These are phyloP conservation scores for Mesaphorura yosii DNA, from an alignment of 1,140 invertebrate species.

Conservation along the genomic window DNA sequence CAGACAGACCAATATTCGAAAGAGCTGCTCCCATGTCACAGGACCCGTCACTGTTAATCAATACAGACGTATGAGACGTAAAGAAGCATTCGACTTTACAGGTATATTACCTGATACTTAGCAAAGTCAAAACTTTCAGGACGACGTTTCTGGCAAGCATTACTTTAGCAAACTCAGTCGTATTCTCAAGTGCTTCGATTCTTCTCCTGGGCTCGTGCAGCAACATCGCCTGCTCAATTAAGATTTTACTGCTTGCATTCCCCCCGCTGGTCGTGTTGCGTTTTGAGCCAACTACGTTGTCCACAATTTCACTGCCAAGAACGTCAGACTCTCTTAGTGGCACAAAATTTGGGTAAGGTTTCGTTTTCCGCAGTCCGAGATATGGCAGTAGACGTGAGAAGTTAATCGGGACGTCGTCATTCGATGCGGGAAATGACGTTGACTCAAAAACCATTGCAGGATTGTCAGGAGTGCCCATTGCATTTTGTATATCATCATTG, in stretches of 20 bases:
- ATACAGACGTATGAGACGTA: constrained; percentile 10
- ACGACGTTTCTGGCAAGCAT: constrained; percentile 45
- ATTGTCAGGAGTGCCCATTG: neutral
- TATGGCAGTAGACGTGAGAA: constrained; percentile 26
- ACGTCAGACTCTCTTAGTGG: constrained; percentile 43
- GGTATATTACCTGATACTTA: constrained; percentile 43
- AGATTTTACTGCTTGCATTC: constrained; percentile 27
- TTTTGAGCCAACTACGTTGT: constrained; percentile 23
- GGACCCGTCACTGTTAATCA: constrained; percentile 37
- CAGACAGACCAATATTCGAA: constrained; percentile 46
- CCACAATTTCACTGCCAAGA: constrained; percentile 41
- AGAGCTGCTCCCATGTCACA: constrained; percentile 44
- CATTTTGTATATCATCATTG: constrained; percentile 1
- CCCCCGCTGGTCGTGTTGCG: neutral
- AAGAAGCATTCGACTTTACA: neutral
- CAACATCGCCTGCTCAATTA: constrained; percentile 43
- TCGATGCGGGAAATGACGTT: neutral
- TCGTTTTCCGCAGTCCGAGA: constrained; percentile 38
- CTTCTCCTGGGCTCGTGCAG: constrained; percentile 40
- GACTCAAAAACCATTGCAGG: neutral
- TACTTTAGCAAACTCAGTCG: constrained; percentile 43
- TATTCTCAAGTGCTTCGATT: constrained; percentile 42
- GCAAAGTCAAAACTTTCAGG: constrained; percentile 43
- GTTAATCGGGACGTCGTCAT: neutral
- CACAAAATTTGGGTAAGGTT: constrained; percentile 40